Percentiles rank a stretch among this genome's conserved stretches.
Conservation (phyloP, 2,113 vertebrate genomes). For the Grammomys dolichurus region DNA sequence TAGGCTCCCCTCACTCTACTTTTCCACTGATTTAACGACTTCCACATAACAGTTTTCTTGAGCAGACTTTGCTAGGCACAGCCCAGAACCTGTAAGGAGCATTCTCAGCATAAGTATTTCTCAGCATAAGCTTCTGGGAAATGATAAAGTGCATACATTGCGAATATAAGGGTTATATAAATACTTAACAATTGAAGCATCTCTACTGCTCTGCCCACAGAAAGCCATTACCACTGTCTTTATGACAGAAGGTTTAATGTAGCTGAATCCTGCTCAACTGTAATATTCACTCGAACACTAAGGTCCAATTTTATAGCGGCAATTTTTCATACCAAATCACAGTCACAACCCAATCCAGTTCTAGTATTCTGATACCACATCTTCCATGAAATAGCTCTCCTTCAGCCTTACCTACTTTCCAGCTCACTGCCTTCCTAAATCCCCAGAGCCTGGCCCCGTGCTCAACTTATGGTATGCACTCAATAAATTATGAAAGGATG, state of each 20-base stretch:
- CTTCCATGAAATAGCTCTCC: slow-evolving; percentile 74
- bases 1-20: not conserved
- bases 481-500: slow-evolving; percentile 53
- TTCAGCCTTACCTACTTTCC: slow-evolving; percentile 59
- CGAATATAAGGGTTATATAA: slow-evolving; percentile 79
- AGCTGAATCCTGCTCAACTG: slow-evolving; percentile 75
- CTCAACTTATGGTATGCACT: not conserved
- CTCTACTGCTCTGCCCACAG: slow-evolving; percentile 73
- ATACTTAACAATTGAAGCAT: slow-evolving; percentile 77
- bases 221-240: slow-evolving; percentile 77
- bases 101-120: slow-evolving; percentile 63
- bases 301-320: slow-evolving; percentile 76
- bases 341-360: slow-evolving; percentile 73
- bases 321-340: slow-evolving; percentile 81
- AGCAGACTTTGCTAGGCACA: not conserved
- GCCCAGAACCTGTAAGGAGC: slow-evolving; percentile 8
- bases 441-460: slow-evolving; percentile 18
- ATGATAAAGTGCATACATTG: slow-evolving; percentile 71
- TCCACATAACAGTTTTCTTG: not conserved
- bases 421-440: slow-evolving; percentile 41
- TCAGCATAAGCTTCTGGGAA: slow-evolving; percentile 68
- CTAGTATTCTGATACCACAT: slow-evolving; percentile 65
- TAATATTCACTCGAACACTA: slow-evolving; percentile 77
- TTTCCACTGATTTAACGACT: not conserved
- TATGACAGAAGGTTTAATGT: slow-evolving; percentile 79